Evolutionary conservation across 2,888 invertebrate genomes (phyloP), one percentile per base, ranked within the genome.

Genomic region (Brachylomia viminalis): DNA sequence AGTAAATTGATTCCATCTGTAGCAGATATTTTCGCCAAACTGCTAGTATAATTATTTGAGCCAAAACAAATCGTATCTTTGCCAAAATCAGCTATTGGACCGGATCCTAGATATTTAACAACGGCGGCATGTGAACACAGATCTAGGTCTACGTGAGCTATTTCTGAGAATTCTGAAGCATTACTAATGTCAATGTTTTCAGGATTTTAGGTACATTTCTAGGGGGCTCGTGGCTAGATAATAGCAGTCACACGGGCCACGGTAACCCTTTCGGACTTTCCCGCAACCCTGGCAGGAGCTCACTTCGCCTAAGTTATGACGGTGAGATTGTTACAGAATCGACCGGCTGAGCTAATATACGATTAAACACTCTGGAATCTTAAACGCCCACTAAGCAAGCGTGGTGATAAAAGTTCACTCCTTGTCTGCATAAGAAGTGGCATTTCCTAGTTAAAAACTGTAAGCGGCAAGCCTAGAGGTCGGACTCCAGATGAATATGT

Each of bases 1-100:
- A 27, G 1, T 17, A 65, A 65, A 69, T 56, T 47, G 33, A 70
- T 61, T 58, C 58, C 59, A 71, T 71, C 68, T 61, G 54, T 56
- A 33, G 47, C 54, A 38, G 49, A 61, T 56, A 56, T 54, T 67
- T 83, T 75, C 45, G 64, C 62, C 15, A 64, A 79, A 86, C 81
- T 54, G 27, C 49, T 59, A 45, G 30, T 73, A 65, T 8, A 52
- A 15, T 69, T 75, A 15, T 69, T 75, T 73, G 70, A 71, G 77
- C 83, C 84, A 85, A 80, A 80, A 73, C 45, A 85, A 85, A 85
- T 75, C 27, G 59, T 62, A 38, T 52, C 58, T 74, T 65, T 85
- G 84, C 84, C 84, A 83, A 85, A 85, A 74, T 82, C 84, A 72
- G 58, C 65, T 67, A 79, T 83, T 80, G 73, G 77, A 79, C 85